Evolutionary conservation across 1,140 invertebrate species (phyloP).

Genomic region (Atta colombica): DNA sequence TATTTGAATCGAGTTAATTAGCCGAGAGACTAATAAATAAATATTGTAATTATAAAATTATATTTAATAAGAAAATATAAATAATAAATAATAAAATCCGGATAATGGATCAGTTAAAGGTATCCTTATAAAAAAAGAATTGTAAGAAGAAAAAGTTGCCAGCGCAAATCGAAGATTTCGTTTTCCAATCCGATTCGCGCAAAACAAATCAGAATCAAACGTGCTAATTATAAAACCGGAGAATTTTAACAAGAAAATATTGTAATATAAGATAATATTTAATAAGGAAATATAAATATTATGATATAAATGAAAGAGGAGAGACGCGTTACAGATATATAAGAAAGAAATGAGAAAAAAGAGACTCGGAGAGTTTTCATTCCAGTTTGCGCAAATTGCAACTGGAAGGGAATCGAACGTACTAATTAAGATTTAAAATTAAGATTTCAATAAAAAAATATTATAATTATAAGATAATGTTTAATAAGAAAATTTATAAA

Average conservation of each 20-base stretch:
- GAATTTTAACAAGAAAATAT: background rate
- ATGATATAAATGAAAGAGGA: background rate
- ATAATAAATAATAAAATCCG: too few relatives aligned
- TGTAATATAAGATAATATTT: background rate
- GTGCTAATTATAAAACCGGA: background rate
- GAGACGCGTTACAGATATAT: background rate
- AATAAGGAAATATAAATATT: background rate
- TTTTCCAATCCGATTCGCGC: conserved; percentile 12
- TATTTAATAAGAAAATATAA: background rate
- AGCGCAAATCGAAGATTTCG: background rate
- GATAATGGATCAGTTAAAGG: background rate
- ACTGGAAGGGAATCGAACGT: too few relatives aligned
- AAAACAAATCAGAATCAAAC: conserved; percentile 68
- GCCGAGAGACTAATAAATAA: too few relatives aligned
- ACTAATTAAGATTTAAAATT: too few relatives aligned
- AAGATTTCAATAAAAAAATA: too few relatives aligned
- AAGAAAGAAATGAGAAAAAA: background rate
- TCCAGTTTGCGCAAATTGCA: too few relatives aligned
- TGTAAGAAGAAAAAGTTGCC: background rate
- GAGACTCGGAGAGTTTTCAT: too few relatives aligned
- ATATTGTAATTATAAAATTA: background rate
- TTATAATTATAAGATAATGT: too few relatives aligned
- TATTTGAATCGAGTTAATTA: too few relatives aligned
- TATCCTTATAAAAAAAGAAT: too few relatives aligned
- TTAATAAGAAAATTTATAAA: too few relatives aligned